Evolutionary conservation across 1,140 invertebrate species (phyloP).

Genomic region (Stegodyphus dumicola): DNA sequence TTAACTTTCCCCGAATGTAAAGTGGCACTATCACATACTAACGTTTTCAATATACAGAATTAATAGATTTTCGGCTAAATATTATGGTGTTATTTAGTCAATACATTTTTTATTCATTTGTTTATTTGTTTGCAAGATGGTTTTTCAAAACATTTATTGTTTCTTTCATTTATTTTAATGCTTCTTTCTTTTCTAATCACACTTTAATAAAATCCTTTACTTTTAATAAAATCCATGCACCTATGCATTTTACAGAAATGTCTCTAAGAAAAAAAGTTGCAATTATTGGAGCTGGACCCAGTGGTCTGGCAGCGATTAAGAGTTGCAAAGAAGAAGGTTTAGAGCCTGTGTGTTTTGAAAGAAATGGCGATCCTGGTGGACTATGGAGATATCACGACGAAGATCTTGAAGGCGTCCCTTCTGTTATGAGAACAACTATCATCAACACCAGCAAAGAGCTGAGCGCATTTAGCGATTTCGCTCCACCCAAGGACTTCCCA

Average conservation of each 20-base stretch:
- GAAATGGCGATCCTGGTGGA: slow-evolving; percentile 69
- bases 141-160: no score
- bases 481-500: slow-evolving; percentile 66
- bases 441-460: slow-evolving; percentile 71
- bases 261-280: slow-evolving; percentile 30
- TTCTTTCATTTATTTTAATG: no score
- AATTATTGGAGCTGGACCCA: slow-evolving; percentile 50
- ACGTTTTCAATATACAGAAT: no score
- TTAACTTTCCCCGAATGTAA: no score
- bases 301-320: slow-evolving; percentile 62
- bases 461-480: slow-evolving; percentile 70
- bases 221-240: no score
- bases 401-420: slow-evolving; percentile 65
- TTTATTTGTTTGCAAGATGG: no score
- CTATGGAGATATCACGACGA: slow-evolving; percentile 71
- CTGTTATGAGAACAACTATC: slow-evolving; percentile 62
- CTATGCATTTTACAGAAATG: slow-evolving; percentile 20
- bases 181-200: no score
- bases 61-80: no score
- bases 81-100: no score
- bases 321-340: slow-evolving; percentile 63
- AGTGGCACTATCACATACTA: no score
- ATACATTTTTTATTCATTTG: no score
- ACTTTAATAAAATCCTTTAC: no score
- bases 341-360: slow-evolving; percentile 70